A percentile compares a stretch with the other conserved stretches of the same genome.
phyloP scores from a whole-genome alignment of 2,888 invertebrate species.

The Carpatolechia fugitivella region DNA sequence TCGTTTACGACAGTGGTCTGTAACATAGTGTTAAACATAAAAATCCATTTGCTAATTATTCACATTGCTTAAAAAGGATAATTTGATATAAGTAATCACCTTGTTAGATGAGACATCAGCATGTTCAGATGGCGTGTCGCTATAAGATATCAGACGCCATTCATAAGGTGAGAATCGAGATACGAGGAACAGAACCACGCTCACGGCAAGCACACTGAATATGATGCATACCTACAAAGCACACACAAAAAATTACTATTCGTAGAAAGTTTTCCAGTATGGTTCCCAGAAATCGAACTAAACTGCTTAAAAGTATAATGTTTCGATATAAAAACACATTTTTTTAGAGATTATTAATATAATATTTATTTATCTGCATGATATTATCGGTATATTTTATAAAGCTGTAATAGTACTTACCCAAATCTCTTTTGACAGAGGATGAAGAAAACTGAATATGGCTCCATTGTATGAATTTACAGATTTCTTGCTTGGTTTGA shows the following conservation, averaged over 20 bases:
- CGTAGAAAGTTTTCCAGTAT: too few species aligned
- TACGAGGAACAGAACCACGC: slow-evolving; percentile 96
- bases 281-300: too few species aligned
- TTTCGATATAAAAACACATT: too few species aligned
- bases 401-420: slow-evolving; percentile 83
- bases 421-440: slow-evolving; percentile 98
- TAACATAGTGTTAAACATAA: slow-evolving; percentile 31
- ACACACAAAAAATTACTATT: not conserved
- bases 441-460: slow-evolving; percentile 97
- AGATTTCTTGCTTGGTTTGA: slow-evolving; percentile 95
- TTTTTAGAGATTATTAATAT: too few species aligned
- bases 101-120: slow-evolving; percentile 46
- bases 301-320: too few species aligned
- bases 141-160: slow-evolving; percentile 86
- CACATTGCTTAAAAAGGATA: not conserved
- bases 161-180: slow-evolving; percentile 98
- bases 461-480: slow-evolving; percentile 84
- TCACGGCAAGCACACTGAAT: slow-evolving; percentile 94
- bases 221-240: slow-evolving; percentile 81
- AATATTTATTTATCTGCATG: too few species aligned
- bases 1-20: slow-evolving; percentile 90
- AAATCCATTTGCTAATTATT: too few species aligned
- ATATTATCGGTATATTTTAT: too few species aligned
- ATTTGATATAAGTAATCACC: slow-evolving; percentile 35
- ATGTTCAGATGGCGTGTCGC: slow-evolving; percentile 49